phyloP scores from a whole-genome alignment of 2,113 vertebrate genomes.

The Arenaria interpres region DNA sequence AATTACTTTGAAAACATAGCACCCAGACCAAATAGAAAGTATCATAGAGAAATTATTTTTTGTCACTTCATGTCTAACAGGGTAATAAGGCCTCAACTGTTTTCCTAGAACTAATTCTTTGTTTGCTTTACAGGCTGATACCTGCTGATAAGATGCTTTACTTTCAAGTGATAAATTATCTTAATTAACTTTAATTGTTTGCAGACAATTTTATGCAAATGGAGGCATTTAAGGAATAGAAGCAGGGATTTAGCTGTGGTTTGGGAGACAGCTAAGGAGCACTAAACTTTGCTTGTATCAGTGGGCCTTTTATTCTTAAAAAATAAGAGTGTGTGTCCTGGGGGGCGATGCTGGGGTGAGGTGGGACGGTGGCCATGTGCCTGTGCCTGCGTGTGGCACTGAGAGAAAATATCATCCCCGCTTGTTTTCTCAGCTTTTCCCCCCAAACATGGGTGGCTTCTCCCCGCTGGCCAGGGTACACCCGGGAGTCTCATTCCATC shows the following conservation, averaged over 20 bases:
- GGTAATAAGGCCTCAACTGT: not conserved
- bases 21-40: not conserved
- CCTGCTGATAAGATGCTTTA: constrained; percentile 65
- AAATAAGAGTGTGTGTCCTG: fast-evolving
- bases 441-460: too few relatives aligned
- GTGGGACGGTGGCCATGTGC: fast-evolving
- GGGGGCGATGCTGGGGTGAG: not conserved
- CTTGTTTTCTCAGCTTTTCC: not conserved
- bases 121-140: constrained; percentile 72
- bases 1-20: constrained; percentile 53
- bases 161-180: constrained; percentile 71
- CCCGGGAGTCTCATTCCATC: fast-evolving
- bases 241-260: not conserved
- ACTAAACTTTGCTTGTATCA: not conserved
- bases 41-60: not conserved
- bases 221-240: not conserved
- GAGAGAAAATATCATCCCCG: fast-evolving
- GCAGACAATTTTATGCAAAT: constrained; percentile 54
- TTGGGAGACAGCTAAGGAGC: not conserved
- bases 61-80: not conserved
- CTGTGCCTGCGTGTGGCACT: fast-evolving
- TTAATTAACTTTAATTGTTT: constrained; percentile 76
- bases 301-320: not conserved
- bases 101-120: constrained; percentile 31
- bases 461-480: fast-evolving